Evolutionary conservation across 2,797 vertebrate species (phyloP), one percentile per base, ranked within the genome.

Genomic region (Coregonus sp.): DNA sequence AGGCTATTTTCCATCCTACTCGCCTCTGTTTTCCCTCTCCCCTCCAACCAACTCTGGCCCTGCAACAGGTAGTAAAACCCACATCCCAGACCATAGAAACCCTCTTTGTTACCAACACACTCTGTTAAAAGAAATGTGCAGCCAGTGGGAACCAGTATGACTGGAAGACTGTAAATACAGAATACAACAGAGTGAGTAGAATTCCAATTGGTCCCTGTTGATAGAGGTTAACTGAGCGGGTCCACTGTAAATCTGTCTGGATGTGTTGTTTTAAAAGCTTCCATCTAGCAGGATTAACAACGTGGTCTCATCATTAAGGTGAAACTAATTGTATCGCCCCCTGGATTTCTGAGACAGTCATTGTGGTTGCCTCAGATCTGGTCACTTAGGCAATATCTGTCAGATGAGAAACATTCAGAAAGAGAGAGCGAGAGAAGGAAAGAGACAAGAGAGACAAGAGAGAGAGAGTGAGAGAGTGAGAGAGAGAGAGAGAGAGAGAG

Each of bases 361-460:
- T 82, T 1, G 74, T 78, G 75, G 92, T 94, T 93, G 90, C 93
- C 93, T 89, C 83, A 95, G 92, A 88, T 85, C 70, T 93, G 82
- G 93, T 95, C 91, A 87, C 94, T 93, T 88, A 83, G 93, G 91
- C 81, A 91, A 90, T 92, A 86, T 75, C 85, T 79, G 81, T 83
- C 68, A 56, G 80, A 90, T 81, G 88, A 86, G 76, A 93, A 94
- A 85, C 87, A 94, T 92, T 74, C 81, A 76, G 52, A 75, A 52
- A 50, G 33, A 80, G 56, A 61, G 72, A 61, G 72, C 77, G 74
- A 61, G 16, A 61, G 52, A 75, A 33, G n/a, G 69, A 65, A 63
- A 31, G 33, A 75, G 75, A 80, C 40, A 52, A 50, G 56, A 47
- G 61, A 37, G 68, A 61, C 25, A 33, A 52, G 61, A 73, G 76